A percentile compares a stretch with the other conserved stretches of the same genome.
Evolutionary conservation across 2,113 vertebrate genomes (phyloP).

Genomic region (Conger conger): DNA sequence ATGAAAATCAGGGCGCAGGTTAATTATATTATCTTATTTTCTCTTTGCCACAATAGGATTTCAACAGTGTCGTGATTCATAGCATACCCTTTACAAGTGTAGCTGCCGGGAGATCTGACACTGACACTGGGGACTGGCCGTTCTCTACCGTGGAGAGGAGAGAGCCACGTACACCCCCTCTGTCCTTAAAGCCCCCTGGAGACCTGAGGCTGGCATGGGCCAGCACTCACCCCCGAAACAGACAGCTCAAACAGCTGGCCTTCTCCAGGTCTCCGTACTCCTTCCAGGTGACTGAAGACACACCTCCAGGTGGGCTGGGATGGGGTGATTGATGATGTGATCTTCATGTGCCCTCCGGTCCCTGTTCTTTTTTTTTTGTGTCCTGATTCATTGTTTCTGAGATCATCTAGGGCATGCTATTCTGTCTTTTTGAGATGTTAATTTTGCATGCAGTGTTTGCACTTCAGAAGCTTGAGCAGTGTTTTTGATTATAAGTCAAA

Average conservation of each 20-base stretch:
- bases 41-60: slow-evolving; percentile 43
- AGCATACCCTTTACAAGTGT: slow-evolving; percentile 33
- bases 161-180: slow-evolving; percentile 31
- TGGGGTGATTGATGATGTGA: neutral
- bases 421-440: neutral
- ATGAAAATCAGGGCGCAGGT: neutral
- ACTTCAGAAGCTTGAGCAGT: too few species aligned
- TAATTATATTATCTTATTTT: neutral
- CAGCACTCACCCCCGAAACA: slow-evolving; percentile 38
- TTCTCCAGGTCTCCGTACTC: slow-evolving; percentile 62
- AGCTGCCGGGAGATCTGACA: slow-evolving; percentile 24
- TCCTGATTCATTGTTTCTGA: neutral
- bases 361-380: neutral
- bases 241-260: slow-evolving; percentile 52
- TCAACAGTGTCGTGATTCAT: slow-evolving; percentile 35
- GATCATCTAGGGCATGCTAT: too few species aligned
- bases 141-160: slow-evolving; percentile 36
- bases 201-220: slow-evolving; percentile 24
- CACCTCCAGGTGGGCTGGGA: slow-evolving; percentile 56
- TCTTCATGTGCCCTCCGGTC: neutral
- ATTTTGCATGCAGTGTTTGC: too few species aligned
- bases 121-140: slow-evolving; percentile 28
- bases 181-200: slow-evolving; percentile 40
- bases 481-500: too few species aligned
- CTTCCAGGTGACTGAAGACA: slow-evolving; percentile 70